Conservation (phyloP, 2,888 invertebrate species). For the Pollenia labialis region DNA sequence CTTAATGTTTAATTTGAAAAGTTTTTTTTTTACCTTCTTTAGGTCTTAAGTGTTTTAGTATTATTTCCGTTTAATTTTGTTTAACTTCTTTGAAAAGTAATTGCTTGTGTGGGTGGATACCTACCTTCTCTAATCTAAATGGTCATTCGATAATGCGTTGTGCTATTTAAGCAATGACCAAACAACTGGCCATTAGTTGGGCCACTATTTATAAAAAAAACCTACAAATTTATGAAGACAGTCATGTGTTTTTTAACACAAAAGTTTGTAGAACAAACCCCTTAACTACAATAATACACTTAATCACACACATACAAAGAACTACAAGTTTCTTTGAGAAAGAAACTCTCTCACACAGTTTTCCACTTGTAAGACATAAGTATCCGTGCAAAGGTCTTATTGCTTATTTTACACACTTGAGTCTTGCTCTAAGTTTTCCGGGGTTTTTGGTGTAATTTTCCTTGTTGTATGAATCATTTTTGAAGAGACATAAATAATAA, state of each 20-base stretch:
- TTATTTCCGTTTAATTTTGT: slow-evolving; percentile 36
- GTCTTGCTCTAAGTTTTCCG: not conserved
- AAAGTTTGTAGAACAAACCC: not conserved
- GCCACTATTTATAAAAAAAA: not conserved
- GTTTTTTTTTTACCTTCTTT: slow-evolving; percentile 24
- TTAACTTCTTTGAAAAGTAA: not conserved
- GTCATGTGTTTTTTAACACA: slow-evolving; percentile 51
- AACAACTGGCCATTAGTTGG: not conserved
- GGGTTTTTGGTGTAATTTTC: not conserved
- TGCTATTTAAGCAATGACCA: slow-evolving; percentile 30
- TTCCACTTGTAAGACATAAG: too few relatives aligned
- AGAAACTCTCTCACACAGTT: not conserved
- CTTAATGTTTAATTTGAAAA: slow-evolving; percentile 37
- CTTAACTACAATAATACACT: not conserved
- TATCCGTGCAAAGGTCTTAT: too few relatives aligned
- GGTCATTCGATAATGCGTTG: slow-evolving; percentile 51
- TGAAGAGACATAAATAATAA: slow-evolving; percentile 55
- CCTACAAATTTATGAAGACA: slow-evolving; percentile 39
- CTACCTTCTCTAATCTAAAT: slow-evolving; percentile 4
- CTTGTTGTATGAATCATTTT: too few relatives aligned
- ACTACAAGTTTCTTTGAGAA: not conserved
- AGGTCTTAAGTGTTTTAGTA: slow-evolving; percentile 40
- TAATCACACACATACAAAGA: not conserved
- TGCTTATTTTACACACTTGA: too few relatives aligned
- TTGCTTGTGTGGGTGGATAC: not conserved